phyloP scores from a whole-genome alignment of 2,797 vertebrate species.

The Melanotaenia pygmaea region DNA sequence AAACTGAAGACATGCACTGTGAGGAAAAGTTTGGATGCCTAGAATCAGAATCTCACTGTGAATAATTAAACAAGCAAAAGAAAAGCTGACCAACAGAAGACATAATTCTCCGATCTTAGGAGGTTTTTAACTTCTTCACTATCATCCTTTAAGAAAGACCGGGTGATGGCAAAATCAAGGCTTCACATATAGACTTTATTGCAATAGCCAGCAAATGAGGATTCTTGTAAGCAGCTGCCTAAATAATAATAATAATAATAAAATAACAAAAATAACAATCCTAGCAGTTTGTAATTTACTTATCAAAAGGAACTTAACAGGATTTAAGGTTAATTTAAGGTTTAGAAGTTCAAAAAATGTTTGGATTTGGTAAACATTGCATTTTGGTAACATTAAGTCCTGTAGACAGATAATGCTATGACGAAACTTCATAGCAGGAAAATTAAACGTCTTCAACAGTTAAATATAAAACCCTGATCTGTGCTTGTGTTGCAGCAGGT shows the following conservation, averaged over 20 bases:
- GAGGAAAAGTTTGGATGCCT: neutral
- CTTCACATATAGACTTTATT: neutral
- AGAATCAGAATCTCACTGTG: neutral
- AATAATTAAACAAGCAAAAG: neutral
- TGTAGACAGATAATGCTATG: too few species aligned
- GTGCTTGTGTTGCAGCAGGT: neutral
- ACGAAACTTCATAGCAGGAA: neutral
- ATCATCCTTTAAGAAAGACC: neutral
- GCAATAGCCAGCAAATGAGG: neutral
- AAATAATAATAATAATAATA: neutral
- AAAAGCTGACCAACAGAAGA: neutral
- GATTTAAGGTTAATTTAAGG: neutral
- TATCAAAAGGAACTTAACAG: neutral
- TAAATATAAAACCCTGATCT: neutral
- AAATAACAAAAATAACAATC: neutral
- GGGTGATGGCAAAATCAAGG: neutral
- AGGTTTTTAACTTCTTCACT: neutral
- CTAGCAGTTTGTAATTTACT: neutral
- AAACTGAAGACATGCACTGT: neutral
- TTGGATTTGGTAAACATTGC: too few species aligned
- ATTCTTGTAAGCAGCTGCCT: neutral
- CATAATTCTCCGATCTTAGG: neutral
- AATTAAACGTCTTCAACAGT: neutral
- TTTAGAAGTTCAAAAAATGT: too few species aligned
- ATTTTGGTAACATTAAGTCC: neutral